phyloP scores from a whole-genome alignment of 2,113 vertebrate genomes.

The Myrmophylax atrothorax region DNA sequence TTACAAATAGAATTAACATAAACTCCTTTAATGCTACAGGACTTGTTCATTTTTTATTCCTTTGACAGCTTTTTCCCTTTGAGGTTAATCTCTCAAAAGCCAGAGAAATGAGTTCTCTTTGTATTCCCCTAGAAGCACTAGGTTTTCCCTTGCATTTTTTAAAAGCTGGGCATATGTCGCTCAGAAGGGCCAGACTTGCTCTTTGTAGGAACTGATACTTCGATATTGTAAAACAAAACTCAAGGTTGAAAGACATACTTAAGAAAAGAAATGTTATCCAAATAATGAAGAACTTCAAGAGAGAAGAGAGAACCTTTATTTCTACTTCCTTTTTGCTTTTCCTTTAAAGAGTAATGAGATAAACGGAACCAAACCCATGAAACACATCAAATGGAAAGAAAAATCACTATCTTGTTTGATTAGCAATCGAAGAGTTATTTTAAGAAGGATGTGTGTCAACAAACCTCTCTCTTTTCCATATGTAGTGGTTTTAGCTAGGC shows the following conservation, averaged over 20 bases:
- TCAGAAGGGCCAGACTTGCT: not conserved
- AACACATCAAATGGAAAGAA: not conserved
- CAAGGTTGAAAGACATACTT: not conserved
- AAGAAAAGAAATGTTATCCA: not conserved
- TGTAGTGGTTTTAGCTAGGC: too few relatives aligned
- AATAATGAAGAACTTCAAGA: not conserved
- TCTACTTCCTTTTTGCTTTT: not conserved
- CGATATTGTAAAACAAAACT: not conserved
- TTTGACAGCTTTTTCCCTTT: not conserved
- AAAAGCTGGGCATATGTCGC: not conserved
- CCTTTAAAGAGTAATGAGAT: not conserved
- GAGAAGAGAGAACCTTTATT: not conserved
- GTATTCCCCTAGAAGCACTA: not conserved
- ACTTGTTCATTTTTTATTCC: not conserved
- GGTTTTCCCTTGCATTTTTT: not conserved
- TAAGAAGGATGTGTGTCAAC: not conserved
- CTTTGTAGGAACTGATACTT: not conserved
- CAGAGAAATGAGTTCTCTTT: not conserved
- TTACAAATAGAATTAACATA: not conserved
- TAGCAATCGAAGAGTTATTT: not conserved
- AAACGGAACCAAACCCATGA: not conserved
- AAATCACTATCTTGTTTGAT: not conserved
- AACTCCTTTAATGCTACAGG: not conserved
- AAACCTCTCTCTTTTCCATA: slow-evolving; percentile 33
- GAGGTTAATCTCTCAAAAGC: not conserved